phyloP scores from a whole-genome alignment of 2,888 invertebrate species.

The Dendrolimus houi region DNA sequence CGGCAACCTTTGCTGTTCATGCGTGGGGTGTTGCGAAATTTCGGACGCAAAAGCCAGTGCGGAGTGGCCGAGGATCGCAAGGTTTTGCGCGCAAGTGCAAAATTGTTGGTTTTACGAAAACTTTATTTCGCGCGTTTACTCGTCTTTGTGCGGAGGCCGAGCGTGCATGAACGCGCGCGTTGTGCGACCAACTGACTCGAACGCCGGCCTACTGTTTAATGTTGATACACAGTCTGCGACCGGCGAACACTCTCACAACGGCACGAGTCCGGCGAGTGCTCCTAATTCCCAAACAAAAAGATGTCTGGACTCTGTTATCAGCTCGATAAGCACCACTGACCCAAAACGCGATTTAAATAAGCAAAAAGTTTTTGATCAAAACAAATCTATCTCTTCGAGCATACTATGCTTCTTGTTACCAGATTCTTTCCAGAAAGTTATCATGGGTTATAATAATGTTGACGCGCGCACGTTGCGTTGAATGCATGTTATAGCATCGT shows the following conservation, averaged over 20 bases:
- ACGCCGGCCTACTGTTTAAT: conserved; percentile 4
- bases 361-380: background rate
- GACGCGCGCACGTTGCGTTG: conserved; percentile 1
- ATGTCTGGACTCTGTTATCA: conserved; percentile 28
- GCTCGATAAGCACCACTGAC: conserved; percentile 11
- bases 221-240: conserved; percentile 5
- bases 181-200: conserved; percentile 35
- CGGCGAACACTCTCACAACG: conserved; percentile 16
- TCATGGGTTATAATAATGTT: background rate
- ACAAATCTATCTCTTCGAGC: no score
- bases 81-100: conserved; percentile 27
- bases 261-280: conserved; percentile 24
- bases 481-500: no score
- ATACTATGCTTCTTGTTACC: no score
- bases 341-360: background rate
- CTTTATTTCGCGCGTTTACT: conserved; percentile 8
- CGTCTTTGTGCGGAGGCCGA: conserved; percentile 16
- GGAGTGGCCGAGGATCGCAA: conserved; percentile 33
- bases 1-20: conserved; percentile 35
- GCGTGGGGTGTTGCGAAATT: conserved; percentile 51
- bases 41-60: conserved; percentile 30
- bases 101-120: conserved; percentile 31
- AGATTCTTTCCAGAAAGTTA: background rate
- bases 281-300: conserved; percentile 37
- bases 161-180: conserved; percentile 33